Percentiles rank a stretch among this genome's conserved stretches.
Evolutionary conservation across 2,888 invertebrate species (phyloP).

Genomic region (Chymomyza fuscimana): DNA sequence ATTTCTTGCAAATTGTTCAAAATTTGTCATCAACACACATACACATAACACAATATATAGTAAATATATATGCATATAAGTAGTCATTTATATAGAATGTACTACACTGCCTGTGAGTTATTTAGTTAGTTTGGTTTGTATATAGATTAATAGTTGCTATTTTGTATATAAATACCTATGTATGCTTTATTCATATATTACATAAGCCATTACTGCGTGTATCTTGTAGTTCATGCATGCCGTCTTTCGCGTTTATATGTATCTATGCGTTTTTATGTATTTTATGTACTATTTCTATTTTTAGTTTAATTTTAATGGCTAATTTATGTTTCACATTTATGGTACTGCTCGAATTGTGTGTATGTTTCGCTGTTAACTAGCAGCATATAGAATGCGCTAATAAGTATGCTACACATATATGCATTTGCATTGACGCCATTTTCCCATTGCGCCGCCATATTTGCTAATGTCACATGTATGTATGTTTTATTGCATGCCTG

Average conservation of each 20-base stretch:
- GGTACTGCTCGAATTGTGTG: too few relatives aligned
- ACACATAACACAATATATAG: slow-evolving; percentile 26
- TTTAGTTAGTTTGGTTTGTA: neutral
- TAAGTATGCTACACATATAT: neutral
- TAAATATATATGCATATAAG: neutral
- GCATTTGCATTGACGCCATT: neutral
- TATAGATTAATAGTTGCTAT: neutral
- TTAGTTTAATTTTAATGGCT: slow-evolving; percentile 5
- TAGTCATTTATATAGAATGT: neutral
- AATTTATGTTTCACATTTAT: slow-evolving; percentile 38
- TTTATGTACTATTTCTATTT: slow-evolving; percentile 1
- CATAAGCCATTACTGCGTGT: neutral
- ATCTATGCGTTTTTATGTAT: neutral
- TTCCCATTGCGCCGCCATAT: too few relatives aligned
- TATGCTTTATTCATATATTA: neutral
- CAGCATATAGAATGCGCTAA: neutral
- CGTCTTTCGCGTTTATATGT: slow-evolving; percentile 3
- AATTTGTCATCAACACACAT: slow-evolving; percentile 57
- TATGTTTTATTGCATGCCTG: neutral
- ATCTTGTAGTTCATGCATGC: slow-evolving; percentile 13
- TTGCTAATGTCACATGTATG: slow-evolving; percentile 2
- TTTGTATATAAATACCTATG: neutral
- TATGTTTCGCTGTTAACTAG: slow-evolving; percentile 1
- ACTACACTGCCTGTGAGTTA: neutral
- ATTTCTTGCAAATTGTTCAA: slow-evolving; percentile 41